Percentiles rank a stretch among this genome's conserved stretches.
These are phyloP conservation scores for Hippasteria phrygiana DNA, from an alignment of 53 echinoderm and acorn worm genomes.

Conservation along the genomic window DNA sequence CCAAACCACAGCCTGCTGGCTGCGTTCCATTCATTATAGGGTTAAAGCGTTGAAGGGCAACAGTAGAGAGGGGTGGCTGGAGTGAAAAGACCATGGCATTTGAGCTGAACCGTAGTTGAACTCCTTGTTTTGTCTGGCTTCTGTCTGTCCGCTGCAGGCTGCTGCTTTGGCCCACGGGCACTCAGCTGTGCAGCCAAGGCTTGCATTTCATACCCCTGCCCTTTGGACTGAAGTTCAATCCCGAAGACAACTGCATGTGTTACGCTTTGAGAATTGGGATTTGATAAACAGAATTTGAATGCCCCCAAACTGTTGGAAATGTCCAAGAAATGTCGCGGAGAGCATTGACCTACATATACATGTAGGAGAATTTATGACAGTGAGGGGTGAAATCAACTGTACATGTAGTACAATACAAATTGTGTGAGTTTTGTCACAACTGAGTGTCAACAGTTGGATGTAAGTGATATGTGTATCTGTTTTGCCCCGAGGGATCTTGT, in stretches of 20 bases:
- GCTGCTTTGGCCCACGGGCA: no score
- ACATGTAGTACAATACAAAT: no score
- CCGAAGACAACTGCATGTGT: not conserved
- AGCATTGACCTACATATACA: not conserved
- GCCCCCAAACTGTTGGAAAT: not conserved
- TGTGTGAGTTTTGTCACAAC: no score
- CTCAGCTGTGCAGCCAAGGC: no score
- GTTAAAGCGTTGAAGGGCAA: not conserved
- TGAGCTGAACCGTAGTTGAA: slow-evolving; percentile 28
- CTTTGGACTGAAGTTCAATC: not conserved
- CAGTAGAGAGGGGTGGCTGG: not conserved
- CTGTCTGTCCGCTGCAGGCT: slow-evolving; percentile 27
- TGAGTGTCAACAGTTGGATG: no score
- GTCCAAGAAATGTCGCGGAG: not conserved
- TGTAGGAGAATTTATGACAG: no score
- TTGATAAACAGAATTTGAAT: no score
- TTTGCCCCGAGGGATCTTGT: no score
- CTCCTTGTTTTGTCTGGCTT: slow-evolving; percentile 52
- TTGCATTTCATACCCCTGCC: no score
- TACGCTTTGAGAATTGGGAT: no score
- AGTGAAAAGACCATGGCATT: slow-evolving; percentile 2
- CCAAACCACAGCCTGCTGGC: slow-evolving; percentile 4
- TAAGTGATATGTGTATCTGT: no score
- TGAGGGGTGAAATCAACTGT: not conserved
- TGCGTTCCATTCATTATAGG: not conserved